Evolutionary conservation across 1,140 invertebrate genomes (phyloP), one percentile per base, ranked within the genome.

Genomic region (Asobara japonica): DNA sequence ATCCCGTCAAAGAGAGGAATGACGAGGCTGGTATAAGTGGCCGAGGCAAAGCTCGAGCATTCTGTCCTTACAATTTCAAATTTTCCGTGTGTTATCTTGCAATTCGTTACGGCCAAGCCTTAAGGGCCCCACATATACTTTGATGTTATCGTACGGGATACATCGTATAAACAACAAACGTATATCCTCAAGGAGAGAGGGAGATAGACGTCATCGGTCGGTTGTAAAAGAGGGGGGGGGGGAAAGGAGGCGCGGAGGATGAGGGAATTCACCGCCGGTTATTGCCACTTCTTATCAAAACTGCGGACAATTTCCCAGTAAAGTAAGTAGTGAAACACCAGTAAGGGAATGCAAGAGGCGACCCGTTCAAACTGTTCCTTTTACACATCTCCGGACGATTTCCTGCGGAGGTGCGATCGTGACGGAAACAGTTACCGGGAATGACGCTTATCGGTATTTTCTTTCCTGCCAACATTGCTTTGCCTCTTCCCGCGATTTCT

Each of bases 351-450:
- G 38, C 62, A 41, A 65, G 48, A 51, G 27, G 41, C 64, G 45
- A 45, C 29, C 65, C 41, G 22, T 69, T 11, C 31, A 13, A 31
- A 60, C 48, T 61, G 56, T 69, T 61, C 67, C 67, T 69, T 69
- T 61, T 65, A 72, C 60, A 72, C 64, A 71, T 72, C 64, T 72
- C 48, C 48, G 62, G 48, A 72, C 64, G 70, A 72, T 72, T 72
- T 72, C 70, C 70, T 72, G 45, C 62, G 62, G 70, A 72, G 61
- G 64, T 66, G n/a, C n/a, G 70, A 65, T 72, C 38, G 62, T 72
- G 70, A 72, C 70, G 70, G 70, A 72, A 72, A 72, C 70, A 72
- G 62, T 72, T 72, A 66, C 51, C 64, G 69, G 69, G 18, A 65
- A 71, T 65, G 69, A 61, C 41, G 70, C 70, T 72, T 66, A 72